phyloP scores from a whole-genome alignment of 2,113 vertebrate species.

The Nettapus auritus region DNA sequence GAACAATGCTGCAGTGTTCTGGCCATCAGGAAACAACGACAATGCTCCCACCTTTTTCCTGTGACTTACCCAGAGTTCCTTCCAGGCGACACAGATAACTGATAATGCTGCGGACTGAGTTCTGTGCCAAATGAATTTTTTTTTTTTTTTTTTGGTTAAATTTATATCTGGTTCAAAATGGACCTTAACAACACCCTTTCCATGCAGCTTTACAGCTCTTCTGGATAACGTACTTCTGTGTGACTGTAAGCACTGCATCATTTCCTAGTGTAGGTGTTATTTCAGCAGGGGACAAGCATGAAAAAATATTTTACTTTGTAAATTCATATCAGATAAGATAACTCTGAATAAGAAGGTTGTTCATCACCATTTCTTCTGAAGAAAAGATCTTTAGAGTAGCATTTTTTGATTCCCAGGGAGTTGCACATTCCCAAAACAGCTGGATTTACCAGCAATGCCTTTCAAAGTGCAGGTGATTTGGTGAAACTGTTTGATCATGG shows the following conservation, averaged over 20 bases:
- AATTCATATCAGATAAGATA: background rate
- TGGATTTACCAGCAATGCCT: background rate
- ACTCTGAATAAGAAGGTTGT: background rate
- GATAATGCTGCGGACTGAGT: constrained; percentile 63
- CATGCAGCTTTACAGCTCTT: background rate
- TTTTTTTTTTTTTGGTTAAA: constrained; percentile 43
- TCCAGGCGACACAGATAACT: constrained; percentile 91
- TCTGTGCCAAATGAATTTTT: constrained; percentile 72
- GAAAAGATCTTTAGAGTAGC: background rate
- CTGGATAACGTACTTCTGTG: background rate
- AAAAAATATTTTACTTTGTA: background rate
- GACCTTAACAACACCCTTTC: constrained; percentile 12
- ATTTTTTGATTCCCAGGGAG: background rate
- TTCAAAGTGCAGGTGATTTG: background rate
- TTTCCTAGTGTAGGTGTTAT: background rate
- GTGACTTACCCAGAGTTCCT: constrained; percentile 92
- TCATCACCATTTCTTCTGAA: background rate
- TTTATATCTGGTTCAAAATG: constrained; percentile 66
- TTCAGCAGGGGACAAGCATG: background rate
- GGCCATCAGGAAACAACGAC: constrained; percentile 90
- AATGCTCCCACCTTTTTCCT: constrained; percentile 98
- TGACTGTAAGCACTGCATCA: background rate
- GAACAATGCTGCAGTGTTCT: constrained; percentile 82
- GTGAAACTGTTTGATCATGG: background rate
- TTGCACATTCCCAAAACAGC: background rate